These are phyloP conservation scores for Patella pellucida DNA, from an alignment of 2,888 invertebrate genomes.

Conservation along the genomic window DNA sequence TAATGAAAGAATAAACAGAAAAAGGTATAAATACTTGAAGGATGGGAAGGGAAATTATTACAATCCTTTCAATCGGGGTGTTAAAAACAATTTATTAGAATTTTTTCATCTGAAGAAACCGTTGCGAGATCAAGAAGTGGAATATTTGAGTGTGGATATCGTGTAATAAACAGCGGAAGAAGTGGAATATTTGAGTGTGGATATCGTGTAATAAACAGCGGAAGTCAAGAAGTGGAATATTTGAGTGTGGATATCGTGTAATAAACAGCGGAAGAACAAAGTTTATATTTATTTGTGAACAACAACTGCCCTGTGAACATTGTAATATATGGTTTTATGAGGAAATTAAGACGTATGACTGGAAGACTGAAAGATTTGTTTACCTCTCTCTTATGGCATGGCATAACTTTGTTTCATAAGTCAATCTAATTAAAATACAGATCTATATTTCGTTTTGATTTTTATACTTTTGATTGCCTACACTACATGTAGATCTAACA, in stretches of 20 bases:
- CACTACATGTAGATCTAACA: too few species aligned
- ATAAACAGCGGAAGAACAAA: too few species aligned
- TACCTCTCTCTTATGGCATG: too few species aligned
- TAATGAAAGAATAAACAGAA: slow-evolving; percentile 95
- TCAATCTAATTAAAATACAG: too few species aligned
- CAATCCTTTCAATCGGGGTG: slow-evolving; percentile 92
- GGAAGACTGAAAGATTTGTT: too few species aligned
- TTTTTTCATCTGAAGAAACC: slow-evolving; percentile 79
- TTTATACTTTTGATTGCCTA: too few species aligned
- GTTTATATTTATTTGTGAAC: too few species aligned
- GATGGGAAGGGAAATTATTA: slow-evolving; percentile 90
- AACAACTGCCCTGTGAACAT: too few species aligned
- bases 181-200: slow-evolving; percentile 57
- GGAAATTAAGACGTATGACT: too few species aligned
- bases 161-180: slow-evolving; percentile 30
- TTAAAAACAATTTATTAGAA: slow-evolving; percentile 87
- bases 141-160: slow-evolving; percentile 56
- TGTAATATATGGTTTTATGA: too few species aligned
- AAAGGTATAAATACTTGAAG: slow-evolving; percentile 88
- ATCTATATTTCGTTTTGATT: too few species aligned
- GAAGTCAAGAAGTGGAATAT: slow-evolving; percentile 58
- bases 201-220: slow-evolving; percentile 41
- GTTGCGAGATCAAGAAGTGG: slow-evolving; percentile 55
- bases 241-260: slow-evolving; percentile 55
- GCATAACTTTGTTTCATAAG: too few species aligned